Percentiles rank a stretch among this genome's conserved stretches.
Evolutionary conservation across 2,888 invertebrate species (phyloP).

Genomic region (Clistopyga incitator): DNA sequence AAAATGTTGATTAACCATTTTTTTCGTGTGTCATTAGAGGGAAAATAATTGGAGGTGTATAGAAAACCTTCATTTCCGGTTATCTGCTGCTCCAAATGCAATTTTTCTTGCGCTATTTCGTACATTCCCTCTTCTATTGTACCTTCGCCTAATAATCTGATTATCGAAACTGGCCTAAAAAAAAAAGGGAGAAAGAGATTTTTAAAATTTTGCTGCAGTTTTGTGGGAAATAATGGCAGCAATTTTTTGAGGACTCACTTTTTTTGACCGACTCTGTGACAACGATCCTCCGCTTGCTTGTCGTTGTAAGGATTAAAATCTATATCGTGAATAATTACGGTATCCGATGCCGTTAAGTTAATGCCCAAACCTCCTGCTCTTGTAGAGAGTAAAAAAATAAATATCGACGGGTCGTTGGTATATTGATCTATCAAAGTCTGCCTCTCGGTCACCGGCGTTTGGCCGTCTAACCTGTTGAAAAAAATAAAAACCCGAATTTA

Average conservation of each 20-base stretch:
- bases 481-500: not conserved
- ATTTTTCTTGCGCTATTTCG: constrained; percentile 95
- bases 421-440: constrained; percentile 96
- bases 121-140: constrained; percentile 98
- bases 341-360: constrained; percentile 97
- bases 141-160: constrained; percentile 92
- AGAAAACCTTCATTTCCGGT: constrained; percentile 87
- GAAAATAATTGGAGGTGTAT: not conserved
- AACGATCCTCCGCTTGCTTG: constrained; percentile 97
- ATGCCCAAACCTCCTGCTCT: constrained; percentile 98
- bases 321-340: constrained; percentile 98
- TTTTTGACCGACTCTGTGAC: constrained; percentile 88
- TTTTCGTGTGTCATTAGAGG: not conserved
- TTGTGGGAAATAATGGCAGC: constrained; percentile 10
- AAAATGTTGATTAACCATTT: too few species aligned
- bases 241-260: constrained; percentile 80
- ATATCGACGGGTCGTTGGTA: constrained; percentile 91
- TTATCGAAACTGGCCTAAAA: constrained; percentile 92
- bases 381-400: constrained; percentile 96
- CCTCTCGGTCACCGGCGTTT: constrained; percentile 93
- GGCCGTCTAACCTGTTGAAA: constrained; percentile 91
- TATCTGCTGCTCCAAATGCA: constrained; percentile 95
- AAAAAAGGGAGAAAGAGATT: constrained; percentile 38
- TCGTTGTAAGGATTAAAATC: constrained; percentile 99
- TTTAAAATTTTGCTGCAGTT: not conserved